These are phyloP conservation scores for Labroides dimidiatus DNA, from an alignment of 2,797 vertebrate species.

Conservation along the genomic window DNA sequence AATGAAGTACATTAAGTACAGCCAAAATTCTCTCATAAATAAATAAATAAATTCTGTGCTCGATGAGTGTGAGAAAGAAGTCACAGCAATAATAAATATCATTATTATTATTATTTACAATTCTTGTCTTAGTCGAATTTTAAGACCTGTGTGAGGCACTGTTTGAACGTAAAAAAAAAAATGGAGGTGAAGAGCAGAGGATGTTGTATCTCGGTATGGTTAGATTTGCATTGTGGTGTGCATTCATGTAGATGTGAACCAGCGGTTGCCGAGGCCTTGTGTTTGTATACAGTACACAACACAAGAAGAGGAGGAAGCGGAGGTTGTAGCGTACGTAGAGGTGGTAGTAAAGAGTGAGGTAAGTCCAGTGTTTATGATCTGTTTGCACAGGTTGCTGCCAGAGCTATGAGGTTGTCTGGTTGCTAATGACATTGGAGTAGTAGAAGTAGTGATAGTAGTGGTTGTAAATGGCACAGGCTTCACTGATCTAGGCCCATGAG, in stretches of 20 bases:
- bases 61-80: constrained; percentile 51
- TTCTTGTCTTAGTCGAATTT: constrained; percentile 56
- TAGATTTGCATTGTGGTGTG: constrained; percentile 93
- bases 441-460: constrained; percentile 64
- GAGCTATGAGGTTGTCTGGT: constrained; percentile 79
- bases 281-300: constrained; percentile 50
- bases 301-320: constrained; percentile 35
- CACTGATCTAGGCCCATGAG: constrained; percentile 78
- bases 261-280: constrained; percentile 37
- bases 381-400: constrained; percentile 76
- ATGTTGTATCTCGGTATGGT: constrained; percentile 66
- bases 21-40: constrained; percentile 82
- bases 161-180: constrained; percentile 36
- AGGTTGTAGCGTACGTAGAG: constrained; percentile 60
- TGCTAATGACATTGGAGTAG: constrained; percentile 73
- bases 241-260: constrained; percentile 76
- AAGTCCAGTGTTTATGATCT: constrained; percentile 75
- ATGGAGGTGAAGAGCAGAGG: constrained; percentile 66
- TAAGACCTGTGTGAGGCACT: constrained; percentile 79
- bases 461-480: constrained; percentile 70
- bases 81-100: constrained; percentile 84
- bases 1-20: constrained; percentile 77
- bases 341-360: constrained; percentile 77
- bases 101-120: constrained; percentile 74
- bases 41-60: constrained; percentile 84